Percentiles rank a stretch among this genome's conserved stretches.
Conservation (phyloP, 2,113 vertebrate genomes). For the Alaudala cheleensis region DNA sequence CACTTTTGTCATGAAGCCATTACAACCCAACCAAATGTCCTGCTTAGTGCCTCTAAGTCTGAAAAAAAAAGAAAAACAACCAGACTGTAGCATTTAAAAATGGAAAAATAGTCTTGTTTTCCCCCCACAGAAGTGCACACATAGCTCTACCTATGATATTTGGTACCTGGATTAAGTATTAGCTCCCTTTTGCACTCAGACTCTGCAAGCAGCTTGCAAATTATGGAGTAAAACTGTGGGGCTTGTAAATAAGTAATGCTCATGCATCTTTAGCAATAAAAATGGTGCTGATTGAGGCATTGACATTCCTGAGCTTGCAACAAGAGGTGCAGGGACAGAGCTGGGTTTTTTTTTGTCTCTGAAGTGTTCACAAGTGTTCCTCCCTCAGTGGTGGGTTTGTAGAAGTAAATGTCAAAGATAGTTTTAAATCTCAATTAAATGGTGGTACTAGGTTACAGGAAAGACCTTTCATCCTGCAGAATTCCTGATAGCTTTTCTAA, state of each 20-base stretch:
- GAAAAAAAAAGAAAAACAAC: not conserved
- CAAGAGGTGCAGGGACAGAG: not conserved
- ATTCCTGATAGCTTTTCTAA: not conserved
- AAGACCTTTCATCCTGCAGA: not conserved
- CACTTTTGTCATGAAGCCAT: not conserved
- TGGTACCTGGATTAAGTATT: not conserved
- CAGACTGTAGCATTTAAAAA: not conserved
- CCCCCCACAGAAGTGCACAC: not conserved
- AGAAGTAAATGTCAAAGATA: not conserved
- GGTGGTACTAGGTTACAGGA: not conserved
- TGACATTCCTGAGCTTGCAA: not conserved
- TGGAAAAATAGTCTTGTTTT: not conserved
- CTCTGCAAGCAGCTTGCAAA: not conserved
- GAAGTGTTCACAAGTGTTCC: not conserved
- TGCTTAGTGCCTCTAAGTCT: not conserved
- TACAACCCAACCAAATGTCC: not conserved
- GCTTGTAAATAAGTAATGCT: not conserved
- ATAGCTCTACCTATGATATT: not conserved
- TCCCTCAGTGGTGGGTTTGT: not conserved
- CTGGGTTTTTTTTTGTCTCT: not conserved
- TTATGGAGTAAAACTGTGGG: not conserved
- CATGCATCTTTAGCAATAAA: not conserved
- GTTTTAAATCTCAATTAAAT: not conserved
- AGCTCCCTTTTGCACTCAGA: not conserved
- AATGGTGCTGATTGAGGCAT: not conserved